Base-by-base conservation (phyloP, 2,113 vertebrate species). In the Mirounga angustirostris region DNA sequence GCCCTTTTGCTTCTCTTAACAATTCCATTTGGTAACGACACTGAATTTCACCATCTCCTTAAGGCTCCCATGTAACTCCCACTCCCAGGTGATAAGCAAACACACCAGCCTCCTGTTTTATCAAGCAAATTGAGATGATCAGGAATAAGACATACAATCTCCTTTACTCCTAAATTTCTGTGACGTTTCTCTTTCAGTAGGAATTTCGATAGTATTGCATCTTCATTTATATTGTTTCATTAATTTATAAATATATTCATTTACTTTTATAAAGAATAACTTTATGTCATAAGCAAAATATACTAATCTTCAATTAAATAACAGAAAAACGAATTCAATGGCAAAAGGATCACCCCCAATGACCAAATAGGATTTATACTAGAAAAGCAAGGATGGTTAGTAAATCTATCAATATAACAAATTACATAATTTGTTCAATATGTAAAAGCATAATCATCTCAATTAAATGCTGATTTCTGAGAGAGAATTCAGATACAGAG, bases 221-320 rank as follows among this genome's bases (percentile, higher is more conserved):
- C n/a, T 9, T 73, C 21, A 52, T 84, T 81, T 11, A 81, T 36
- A 30, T 76, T 65, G 16, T 40, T 33, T 71, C 58, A 58, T 36
- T 74, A 69, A 54, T 83, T 83, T 63, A 61, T 83, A 74, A 90
- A 90, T 83, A 95, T 58, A 84, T 56, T 89, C 26, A 65, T 43
- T 40, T 54, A 63, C 40, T 54, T 40, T 67, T 69, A 65, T 54
- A 82, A 90, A 92, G 50, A 65, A n/a, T 56, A 46, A 89, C 21
- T 40, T 93, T 36, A 69, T n/a, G 93, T 87, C 81, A 88, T 80
- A 69, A 50, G 26, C 16, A 90, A 93, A 79, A 76, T 92, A 73
- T 24, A 73, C 9, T n/a, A 33, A 90, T 65, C 21, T 94, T 56
- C 63, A 85, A n/a, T 10, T 87, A 74, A 90, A 67, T 94, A 78